Conservation (phyloP, 2,113 vertebrate genomes). For the Oncorhynchus gorbuscha region DNA sequence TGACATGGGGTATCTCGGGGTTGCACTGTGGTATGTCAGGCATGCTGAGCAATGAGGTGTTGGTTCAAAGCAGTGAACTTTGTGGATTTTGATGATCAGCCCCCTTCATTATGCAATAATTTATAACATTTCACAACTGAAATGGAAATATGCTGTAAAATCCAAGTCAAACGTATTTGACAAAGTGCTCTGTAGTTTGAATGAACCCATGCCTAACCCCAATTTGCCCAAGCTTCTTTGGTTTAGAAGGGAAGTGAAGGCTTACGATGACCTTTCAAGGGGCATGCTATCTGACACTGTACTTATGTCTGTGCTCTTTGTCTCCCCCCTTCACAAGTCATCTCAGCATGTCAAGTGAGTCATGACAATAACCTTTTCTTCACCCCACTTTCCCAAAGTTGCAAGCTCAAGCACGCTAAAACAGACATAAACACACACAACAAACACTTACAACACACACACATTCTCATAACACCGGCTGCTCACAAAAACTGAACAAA, state of each 20-base stretch:
- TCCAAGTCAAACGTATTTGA: neutral
- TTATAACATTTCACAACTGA: too few relatives aligned
- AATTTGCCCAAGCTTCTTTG: conserved; percentile 2
- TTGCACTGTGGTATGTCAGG: neutral
- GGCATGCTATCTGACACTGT: neutral
- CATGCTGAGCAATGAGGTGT: conserved; percentile 24
- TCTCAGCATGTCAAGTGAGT: conserved; percentile 20
- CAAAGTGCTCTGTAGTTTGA: too few relatives aligned
- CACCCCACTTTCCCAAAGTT: conserved; percentile 23
- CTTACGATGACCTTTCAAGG: conserved; percentile 29
- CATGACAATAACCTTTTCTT: conserved; percentile 32
- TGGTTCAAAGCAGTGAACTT: conserved; percentile 24
- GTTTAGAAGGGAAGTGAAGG: neutral
- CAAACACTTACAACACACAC: neutral
- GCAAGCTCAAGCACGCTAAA: conserved; percentile 1
- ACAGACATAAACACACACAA: neutral
- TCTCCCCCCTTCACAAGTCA: neutral
- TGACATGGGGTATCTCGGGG: conserved; percentile 18
- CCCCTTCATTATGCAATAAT: neutral
- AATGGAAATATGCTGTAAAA: neutral
- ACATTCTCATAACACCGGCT: neutral
- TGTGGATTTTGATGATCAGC: conserved; percentile 32
- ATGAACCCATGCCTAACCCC: neutral
- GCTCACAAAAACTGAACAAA: neutral
- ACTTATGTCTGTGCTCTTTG: neutral